Evolutionary conservation across 2,113 vertebrate species (phyloP).

Genomic region (Cricetomys ansorgei): DNA sequence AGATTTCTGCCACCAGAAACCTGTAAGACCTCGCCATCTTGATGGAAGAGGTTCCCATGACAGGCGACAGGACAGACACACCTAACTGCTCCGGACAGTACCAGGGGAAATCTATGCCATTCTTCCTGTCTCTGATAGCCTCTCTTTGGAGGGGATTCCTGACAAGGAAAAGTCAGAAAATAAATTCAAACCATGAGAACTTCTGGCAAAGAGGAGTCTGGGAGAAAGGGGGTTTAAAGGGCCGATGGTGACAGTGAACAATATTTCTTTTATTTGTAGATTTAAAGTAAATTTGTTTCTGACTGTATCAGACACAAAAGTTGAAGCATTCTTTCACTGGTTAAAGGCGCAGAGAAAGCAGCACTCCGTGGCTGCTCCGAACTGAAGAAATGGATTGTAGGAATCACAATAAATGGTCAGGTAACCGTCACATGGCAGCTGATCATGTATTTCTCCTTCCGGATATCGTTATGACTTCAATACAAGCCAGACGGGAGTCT

Average conservation of each 20-base stretch:
- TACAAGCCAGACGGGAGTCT: constrained; percentile 22
- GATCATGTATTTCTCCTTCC: constrained; percentile 3
- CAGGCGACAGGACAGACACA: not conserved
- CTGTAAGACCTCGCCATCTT: not conserved
- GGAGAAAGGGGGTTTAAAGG: not conserved
- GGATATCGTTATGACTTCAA: not conserved
- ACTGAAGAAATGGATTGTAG: not conserved
- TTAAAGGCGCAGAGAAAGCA: not conserved
- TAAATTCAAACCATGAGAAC: not conserved
- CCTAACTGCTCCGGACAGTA: not conserved
- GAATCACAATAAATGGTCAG: constrained; percentile 8
- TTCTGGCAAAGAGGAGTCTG: not conserved
- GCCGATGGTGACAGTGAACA: not conserved
- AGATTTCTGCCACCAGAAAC: not conserved
- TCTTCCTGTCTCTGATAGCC: not conserved
- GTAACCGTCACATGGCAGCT: not conserved
- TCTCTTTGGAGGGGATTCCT: constrained; percentile 8
- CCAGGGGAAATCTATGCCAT: not conserved
- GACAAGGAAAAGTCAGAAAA: not conserved
- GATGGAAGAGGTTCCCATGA: not conserved
- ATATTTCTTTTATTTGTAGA: not conserved
- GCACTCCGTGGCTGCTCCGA: not conserved
- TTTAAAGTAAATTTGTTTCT: constrained; percentile 32
- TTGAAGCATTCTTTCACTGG: not conserved
- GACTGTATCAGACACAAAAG: not conserved